Base-by-base conservation (phyloP, 2,888 invertebrate species). In the Oasisia sp. region DNA sequence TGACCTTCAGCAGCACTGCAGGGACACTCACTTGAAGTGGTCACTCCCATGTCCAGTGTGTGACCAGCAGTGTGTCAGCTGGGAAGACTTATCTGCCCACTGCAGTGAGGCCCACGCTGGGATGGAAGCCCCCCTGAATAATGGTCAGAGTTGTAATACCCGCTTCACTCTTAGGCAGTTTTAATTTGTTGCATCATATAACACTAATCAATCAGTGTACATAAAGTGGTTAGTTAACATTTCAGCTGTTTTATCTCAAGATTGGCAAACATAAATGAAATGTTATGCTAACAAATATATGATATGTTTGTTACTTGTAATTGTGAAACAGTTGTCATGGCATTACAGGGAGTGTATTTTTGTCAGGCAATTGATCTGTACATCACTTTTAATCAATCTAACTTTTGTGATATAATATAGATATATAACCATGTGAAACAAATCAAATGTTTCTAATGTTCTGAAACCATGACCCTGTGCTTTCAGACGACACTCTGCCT, bases 1-100 rank as follows among this genome's bases (percentile, higher is more conserved):
- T 74, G 74, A 74, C n/a, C 74, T 74, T n/a, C 74, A 74, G 19
- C 74, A 74, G 74, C 74, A 74, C 74, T 74, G 74, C 74, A 74
- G 5, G 27, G n/a, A 74, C 74, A 74, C 14, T 27, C 74, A 74
- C 74, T 74, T 74, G 74, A 74, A 74, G 74, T 74, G 74, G 74
- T 74, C 74, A 74, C 27, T 74, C 74, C 27, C n/a, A 7, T 74
- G 74, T 74, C 74, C 74, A 74, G 74, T 74, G 19, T 74, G 74
- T 74, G 74, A 74, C 27, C 74, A 74, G 27, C 74, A 74, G 74
- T 74, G 74, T 74, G 74, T 27, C 74, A 74, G 74, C 74, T 27
- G 74, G 27, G 74, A 74, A 74, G 74, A 74, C 27, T 74, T 74
- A 27, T 19, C 27, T 27, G 74, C 14, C 74, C 74, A 74, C 74